Percentiles rank a stretch among this genome's conserved stretches.
phyloP scores from a whole-genome alignment of 2,888 invertebrate genomes.

The Spilosoma lubricipeda region DNA sequence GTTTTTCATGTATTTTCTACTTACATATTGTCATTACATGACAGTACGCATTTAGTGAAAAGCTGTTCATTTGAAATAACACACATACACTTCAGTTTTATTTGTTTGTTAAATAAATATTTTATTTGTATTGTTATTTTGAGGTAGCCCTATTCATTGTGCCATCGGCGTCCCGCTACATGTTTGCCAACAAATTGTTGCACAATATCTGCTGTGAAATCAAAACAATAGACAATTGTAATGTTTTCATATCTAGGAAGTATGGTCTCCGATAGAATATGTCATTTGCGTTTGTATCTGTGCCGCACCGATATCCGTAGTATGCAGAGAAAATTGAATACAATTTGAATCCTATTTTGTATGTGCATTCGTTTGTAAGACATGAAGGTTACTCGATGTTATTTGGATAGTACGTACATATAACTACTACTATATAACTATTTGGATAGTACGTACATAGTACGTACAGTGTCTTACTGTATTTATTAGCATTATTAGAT shows the following conservation, averaged over 20 bases:
- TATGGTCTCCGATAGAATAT: conserved; percentile 19
- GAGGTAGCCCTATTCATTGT: conserved; percentile 36
- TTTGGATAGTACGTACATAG: too few relatives aligned
- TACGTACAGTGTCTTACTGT: too few relatives aligned
- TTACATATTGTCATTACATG: too few relatives aligned
- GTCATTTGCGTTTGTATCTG: conserved; percentile 19
- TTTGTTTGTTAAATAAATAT: neutral
- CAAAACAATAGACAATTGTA: conserved; percentile 48
- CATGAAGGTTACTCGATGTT: neutral
- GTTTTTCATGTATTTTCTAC: too few relatives aligned
- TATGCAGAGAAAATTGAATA: conserved; percentile 7
- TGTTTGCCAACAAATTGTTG: conserved; percentile 49
- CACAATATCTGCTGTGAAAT: conserved; percentile 48
- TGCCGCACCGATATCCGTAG: neutral
- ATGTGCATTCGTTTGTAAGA: neutral
- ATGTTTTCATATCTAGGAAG: conserved; percentile 41
- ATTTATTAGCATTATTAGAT: too few relatives aligned
- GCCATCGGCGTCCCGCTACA: conserved; percentile 26
- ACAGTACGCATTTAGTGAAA: neutral
- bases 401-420: neutral
- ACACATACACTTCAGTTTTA: too few relatives aligned
- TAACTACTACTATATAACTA: too few relatives aligned
- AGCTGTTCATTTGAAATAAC: too few relatives aligned
- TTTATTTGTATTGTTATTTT: neutral
- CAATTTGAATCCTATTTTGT: conserved; percentile 1